Evolutionary conservation across 2,113 vertebrate genomes (phyloP), one percentile per base, ranked within the genome.

Genomic region (Pluvianellus socialis): DNA sequence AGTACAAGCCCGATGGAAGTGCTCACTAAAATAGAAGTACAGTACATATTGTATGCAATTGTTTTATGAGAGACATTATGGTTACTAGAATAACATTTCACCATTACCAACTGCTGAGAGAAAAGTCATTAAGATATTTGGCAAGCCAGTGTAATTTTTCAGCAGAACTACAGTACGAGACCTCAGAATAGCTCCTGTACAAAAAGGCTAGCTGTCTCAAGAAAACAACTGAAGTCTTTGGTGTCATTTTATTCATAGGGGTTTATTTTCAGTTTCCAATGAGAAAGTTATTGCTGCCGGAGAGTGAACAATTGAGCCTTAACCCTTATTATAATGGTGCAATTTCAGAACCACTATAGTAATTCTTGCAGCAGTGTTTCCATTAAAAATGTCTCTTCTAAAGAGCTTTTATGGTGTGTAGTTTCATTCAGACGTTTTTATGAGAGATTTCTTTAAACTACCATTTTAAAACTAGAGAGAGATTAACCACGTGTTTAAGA

Each of bases 61-160:
- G 98, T 98, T 98, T 98, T 98, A 98, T 98, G 98, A 97, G 98
- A 95, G 73, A 95, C 98, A 98, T 98, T 98, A 98, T 97, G 98
- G 98, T 98, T 98, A 98, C 98, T 98, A 98, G 98, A 98, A 98
- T 98, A 98, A 98, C 98, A 98, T 98, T 98, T 98, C 98, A 98
- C 98, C 97, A 98, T 98, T 98, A 98, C 98, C 98, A 97, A 98
- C 98, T 92, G 98, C 98, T 98, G 98, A 97, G 98, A 98, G 97
- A 98, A 97, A 98, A 98, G 98, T 98, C 98, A 98, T 98, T 98
- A 98, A 98, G 98, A 98, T 98, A 98, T 98, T 98, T 98, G 98
- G 98, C 95, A 98, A 98, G 98, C 94, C 94, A 93, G 96, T 65
- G 94, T 97, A 98, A 98, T 98, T 98, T 98, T 98, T 98, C 98